Evolutionary conservation across 2,113 vertebrate species (phyloP).

Genomic region (Athene cunicularia): DNA sequence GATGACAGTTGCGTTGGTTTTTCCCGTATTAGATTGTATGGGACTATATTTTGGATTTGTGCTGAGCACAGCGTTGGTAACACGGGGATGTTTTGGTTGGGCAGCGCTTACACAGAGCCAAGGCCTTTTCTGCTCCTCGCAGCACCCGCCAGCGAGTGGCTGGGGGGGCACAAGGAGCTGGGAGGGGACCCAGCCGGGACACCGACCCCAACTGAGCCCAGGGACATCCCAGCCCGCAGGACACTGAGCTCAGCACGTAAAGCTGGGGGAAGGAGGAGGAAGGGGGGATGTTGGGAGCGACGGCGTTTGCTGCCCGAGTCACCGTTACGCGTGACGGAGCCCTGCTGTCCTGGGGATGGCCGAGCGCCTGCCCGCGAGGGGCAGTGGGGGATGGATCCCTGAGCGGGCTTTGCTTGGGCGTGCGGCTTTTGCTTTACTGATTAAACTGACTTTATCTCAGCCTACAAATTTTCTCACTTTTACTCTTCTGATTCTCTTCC

Average conservation of each 20-base stretch:
- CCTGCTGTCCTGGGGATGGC: not conserved
- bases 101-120: not conserved
- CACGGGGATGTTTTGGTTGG: not conserved
- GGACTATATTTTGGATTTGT: not conserved
- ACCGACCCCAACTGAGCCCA: not conserved
- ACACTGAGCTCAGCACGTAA: not conserved
- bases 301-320: not conserved
- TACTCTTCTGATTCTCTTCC: not conserved
- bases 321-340: not conserved
- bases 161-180: not conserved
- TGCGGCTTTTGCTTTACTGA: not conserved
- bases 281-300: not conserved
- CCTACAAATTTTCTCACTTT: not conserved
- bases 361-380: not conserved
- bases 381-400: not conserved
- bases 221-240: not conserved
- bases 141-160: not conserved
- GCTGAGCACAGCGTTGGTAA: not conserved
- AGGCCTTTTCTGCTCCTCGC: not conserved
- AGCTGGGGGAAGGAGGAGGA: not conserved
- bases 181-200: not conserved
- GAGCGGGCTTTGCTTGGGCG: fast-evolving
- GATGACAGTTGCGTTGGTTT: not conserved
- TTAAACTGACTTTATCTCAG: not conserved
- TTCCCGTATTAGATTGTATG: not conserved